Base-by-base conservation (phyloP, 2,113 vertebrate species). In the Cnemophilus loriae region DNA sequence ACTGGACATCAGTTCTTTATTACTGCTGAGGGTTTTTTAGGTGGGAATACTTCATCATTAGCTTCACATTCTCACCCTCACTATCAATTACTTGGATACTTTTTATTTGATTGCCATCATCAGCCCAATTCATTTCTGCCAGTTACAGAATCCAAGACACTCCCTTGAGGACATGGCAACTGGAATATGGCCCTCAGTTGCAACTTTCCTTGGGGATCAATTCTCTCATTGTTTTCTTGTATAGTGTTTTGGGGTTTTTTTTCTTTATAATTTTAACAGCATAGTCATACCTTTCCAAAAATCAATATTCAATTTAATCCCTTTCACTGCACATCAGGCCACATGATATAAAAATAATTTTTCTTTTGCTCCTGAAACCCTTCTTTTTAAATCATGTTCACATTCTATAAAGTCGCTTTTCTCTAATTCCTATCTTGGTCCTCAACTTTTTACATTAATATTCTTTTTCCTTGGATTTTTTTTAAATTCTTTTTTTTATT, bases 271-370 rank as follows among this genome's bases (percentile, higher is more conserved):
- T 96, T 96, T 93, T 90, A 96, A 90, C 23, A 96, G 39, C 69
- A 91, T 88, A 84, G 52, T 92, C 77, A 95, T 89, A 96, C 87
- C 92, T 96, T 97, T 83, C 35, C 18, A 93, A 96, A 95, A 98
- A 97, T 97, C 93, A 95, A 96, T 96, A 96, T 97, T 96, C 90
- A 97, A 89, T 97, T 94, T 96, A 90, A 90, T 97, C 77, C 77
- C 49, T 95, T 83, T 92, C 88, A 80, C 55, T 93, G 89, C 76
- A 96, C 74, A 92, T 95, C 68, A 94, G 59, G 47, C 63, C 56
- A 89, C 35, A 87, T 67, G 87, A 94, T 92, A 90, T 74, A 89
- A 91, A 94, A 52, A 96, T 27, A 95, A 92, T 95, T 87, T 97
- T 55, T 93, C 42, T 96, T 91, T 90, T 95, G 39, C 13, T 92